These are phyloP conservation scores for Magallana nippona DNA, from an alignment of 2,888 invertebrate genomes.

Conservation along the genomic window DNA sequence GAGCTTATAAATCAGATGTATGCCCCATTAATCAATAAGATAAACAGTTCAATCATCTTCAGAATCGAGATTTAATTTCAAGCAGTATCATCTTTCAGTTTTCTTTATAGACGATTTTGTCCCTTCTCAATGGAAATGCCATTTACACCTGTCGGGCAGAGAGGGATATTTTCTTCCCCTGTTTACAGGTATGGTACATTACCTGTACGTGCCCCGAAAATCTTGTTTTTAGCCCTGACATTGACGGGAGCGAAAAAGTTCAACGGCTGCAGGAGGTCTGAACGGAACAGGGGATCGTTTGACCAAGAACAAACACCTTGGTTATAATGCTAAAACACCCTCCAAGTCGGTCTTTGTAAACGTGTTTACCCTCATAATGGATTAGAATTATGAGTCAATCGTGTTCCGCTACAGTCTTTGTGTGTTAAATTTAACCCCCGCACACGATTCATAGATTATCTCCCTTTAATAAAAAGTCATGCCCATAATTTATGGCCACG, in stretches of 20 bases:
- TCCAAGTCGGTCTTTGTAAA: conserved; percentile 23
- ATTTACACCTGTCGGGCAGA: not conserved
- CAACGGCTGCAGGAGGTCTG: conserved; percentile 17
- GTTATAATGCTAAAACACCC: conserved; percentile 23
- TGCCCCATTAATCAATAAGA: conserved; percentile 33
- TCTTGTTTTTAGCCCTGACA: conserved; percentile 11
- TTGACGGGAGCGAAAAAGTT: conserved; percentile 29
- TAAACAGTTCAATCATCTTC: conserved; percentile 33
- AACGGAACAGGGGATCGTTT: conserved; percentile 5
- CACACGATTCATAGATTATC: conserved; percentile 32
- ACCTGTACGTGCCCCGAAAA: conserved; percentile 11
- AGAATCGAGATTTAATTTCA: conserved; percentile 23
- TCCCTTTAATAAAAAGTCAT: conserved; percentile 33
- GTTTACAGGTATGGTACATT: conserved; percentile 15
- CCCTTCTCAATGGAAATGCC: conserved; percentile 21
- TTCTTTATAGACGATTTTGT: conserved; percentile 15
- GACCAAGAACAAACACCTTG: conserved; percentile 30
- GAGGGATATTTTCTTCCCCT: not conserved
- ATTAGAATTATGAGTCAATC: conserved; percentile 33
- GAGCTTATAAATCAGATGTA: conserved; percentile 33
- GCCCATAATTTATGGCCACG: conserved; percentile 24
- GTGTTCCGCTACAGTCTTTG: conserved; percentile 28
- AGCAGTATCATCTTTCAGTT: conserved; percentile 32
- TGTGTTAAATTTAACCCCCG: conserved; percentile 27
- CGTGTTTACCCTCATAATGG: conserved; percentile 23